Base-by-base conservation (phyloP, 2,797 vertebrate genomes). In the Sibirionetta formosa region DNA sequence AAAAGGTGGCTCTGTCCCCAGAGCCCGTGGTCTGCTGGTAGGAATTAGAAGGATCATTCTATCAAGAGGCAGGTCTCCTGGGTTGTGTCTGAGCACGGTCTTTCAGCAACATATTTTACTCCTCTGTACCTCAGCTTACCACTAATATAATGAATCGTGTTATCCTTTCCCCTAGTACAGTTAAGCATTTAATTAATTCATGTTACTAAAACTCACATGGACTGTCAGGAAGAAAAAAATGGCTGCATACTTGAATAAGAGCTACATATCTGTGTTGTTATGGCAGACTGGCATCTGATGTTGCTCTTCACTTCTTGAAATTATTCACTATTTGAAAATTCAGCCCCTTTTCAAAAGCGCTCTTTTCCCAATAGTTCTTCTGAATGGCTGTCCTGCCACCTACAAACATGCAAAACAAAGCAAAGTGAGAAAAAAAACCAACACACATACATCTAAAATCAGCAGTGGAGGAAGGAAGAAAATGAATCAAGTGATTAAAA, bases 401-500 rank as follows among this genome's bases (percentile, higher is more conserved):
- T 88, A 81, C 92, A 77, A 94, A 44, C 68, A 46, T 17, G 82
- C 77, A 38, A 77, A 84, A 50, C 53, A 58, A 86, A 93, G 51
- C 82, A 69, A 88, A 88, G 73, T 8, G 1, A 58, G 65, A 64
- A 18, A 71, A 89, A 95, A 51, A 93, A 92, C 56, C 91, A 80
- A 61, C 69, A 82, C 63, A 69, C 88, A 88, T 79, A 87, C 83
- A 96, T 95, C 90, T 82, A 83, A 94, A 97, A 50, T 96, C 75
- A 78, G 46, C 72, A 69, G 33, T 4, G 3, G 92, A 95, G 96
- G 96, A 97, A 95, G 94, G 86, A 78, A 96, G 93, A 91, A 93
- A 94, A 94, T 96, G 82, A 92, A 91, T 78, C 8, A n/a, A 96
- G 64, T 93, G 88, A 92, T 87, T 95, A 92, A 95, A 94, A 90